Conservation (phyloP, 2,113 vertebrate species). For the Triplophysa tibetana region DNA sequence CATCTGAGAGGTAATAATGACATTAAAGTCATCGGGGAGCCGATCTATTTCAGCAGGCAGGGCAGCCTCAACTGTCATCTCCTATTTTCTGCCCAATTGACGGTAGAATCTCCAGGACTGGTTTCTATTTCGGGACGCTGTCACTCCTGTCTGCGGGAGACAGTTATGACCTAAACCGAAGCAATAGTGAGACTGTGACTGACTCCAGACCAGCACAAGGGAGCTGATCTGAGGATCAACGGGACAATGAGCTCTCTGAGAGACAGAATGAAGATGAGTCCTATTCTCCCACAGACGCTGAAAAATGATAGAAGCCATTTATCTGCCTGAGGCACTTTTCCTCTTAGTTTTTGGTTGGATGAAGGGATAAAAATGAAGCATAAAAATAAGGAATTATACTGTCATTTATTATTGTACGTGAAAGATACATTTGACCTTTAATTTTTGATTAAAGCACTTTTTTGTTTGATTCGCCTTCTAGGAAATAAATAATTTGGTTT, state of each 20-base stretch:
- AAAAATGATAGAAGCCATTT: conserved; percentile 24
- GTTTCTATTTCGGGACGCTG: conserved; percentile 44
- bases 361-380: neutral
- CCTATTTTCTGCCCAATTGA: conserved; percentile 50
- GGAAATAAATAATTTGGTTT: no score
- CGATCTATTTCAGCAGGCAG: conserved; percentile 47
- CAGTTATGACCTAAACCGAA: conserved; percentile 46
- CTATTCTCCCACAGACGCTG: conserved; percentile 9
- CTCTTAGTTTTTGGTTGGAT: neutral
- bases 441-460: no score
- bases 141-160: conserved; percentile 46
- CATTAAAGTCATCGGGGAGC: conserved; percentile 47
- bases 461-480: no score
- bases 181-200: conserved; percentile 40
- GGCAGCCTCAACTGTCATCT: conserved; percentile 44
- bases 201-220: conserved; percentile 12
- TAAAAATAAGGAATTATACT: neutral
- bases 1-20: conserved; percentile 53
- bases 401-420: neutral
- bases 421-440: neutral
- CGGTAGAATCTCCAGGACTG: conserved; percentile 41
- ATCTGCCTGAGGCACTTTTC: conserved; percentile 1
- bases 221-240: conserved; percentile 43
- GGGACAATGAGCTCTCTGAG: conserved; percentile 33
- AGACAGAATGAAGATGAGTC: conserved; percentile 34